phyloP scores from a whole-genome alignment of 2,113 vertebrate genomes.

The Athene noctua region DNA sequence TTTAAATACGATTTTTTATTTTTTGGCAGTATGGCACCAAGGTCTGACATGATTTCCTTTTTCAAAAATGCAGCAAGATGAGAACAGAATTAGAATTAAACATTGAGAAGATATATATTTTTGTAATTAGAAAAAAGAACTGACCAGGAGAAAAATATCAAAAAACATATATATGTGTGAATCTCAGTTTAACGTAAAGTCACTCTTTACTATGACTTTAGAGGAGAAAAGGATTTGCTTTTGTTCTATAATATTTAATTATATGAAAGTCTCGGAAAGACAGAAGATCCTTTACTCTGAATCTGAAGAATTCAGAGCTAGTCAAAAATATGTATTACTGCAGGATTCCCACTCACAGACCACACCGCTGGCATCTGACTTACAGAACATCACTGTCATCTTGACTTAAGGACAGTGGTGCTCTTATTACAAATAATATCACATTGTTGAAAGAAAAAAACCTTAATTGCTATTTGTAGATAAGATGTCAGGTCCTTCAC shows the following conservation, averaged over 20 bases:
- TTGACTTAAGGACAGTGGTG: background rate
- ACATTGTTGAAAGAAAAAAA: background rate
- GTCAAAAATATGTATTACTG: background rate
- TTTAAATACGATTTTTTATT: conserved; percentile 51
- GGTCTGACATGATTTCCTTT: background rate
- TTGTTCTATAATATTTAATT: background rate
- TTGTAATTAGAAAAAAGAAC: background rate
- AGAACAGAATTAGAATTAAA: background rate
- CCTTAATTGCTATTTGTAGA: background rate
- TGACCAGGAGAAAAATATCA: background rate
- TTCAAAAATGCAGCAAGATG: background rate
- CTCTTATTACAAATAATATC: background rate
- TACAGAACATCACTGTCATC: background rate
- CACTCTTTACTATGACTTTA: background rate
- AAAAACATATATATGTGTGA: background rate
- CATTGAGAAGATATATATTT: background rate
- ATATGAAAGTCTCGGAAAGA: background rate
- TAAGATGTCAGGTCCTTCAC: background rate
- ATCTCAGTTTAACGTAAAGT: background rate
- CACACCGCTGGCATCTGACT: background rate
- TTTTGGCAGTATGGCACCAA: background rate
- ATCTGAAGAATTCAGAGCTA: background rate
- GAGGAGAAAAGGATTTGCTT: background rate
- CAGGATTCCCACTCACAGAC: background rate
- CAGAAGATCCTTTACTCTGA: background rate